Conservation (phyloP, 1,140 invertebrate species). For the Sitobion miscanthi region DNA sequence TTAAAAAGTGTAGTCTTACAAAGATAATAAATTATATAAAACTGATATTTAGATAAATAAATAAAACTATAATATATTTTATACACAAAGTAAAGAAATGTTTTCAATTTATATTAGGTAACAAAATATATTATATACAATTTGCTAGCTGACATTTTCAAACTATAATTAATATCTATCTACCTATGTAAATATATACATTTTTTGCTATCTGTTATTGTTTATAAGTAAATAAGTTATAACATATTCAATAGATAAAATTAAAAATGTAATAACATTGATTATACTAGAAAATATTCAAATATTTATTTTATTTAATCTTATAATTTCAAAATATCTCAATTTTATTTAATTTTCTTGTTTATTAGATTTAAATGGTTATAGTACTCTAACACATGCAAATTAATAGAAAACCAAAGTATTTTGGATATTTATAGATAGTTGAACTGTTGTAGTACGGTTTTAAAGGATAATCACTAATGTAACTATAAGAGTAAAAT, state of each 20-base stretch:
- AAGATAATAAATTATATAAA: background rate
- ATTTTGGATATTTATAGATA: background rate
- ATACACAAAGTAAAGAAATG: background rate
- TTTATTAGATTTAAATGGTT: background rate
- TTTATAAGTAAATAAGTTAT: too few relatives aligned
- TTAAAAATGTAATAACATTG: background rate
- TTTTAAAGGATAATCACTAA: background rate
- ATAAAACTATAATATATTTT: background rate
- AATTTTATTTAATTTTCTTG: background rate
- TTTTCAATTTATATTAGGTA: background rate
- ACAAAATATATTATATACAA: too few relatives aligned
- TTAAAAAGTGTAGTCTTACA: background rate
- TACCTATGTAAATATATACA: too few relatives aligned
- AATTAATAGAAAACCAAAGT: background rate
- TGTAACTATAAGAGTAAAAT: background rate
- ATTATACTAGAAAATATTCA: background rate
- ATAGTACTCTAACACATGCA: background rate
- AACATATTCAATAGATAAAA: too few relatives aligned
- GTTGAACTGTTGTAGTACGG: background rate
- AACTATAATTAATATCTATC: too few relatives aligned
- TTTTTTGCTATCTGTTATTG: too few relatives aligned
- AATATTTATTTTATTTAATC: background rate
- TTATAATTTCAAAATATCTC: background rate
- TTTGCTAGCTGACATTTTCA: too few relatives aligned
- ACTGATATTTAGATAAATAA: background rate